phyloP scores from a whole-genome alignment of 2,888 invertebrate genomes.

The Timema cristinae region DNA sequence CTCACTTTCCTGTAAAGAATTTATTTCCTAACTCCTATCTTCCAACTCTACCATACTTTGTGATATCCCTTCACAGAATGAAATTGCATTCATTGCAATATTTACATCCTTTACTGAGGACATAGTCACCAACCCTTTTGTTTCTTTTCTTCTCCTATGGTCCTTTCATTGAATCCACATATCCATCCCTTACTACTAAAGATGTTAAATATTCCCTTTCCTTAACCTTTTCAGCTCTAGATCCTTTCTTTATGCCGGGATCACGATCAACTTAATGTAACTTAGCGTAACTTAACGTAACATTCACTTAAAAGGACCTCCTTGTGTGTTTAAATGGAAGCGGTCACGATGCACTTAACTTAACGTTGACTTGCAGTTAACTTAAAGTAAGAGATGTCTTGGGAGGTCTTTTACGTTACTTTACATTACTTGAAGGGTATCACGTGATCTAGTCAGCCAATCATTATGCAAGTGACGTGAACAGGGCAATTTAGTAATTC shows the following conservation, averaged over 20 bases:
- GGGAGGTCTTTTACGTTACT: too few species aligned
- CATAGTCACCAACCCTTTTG: neutral
- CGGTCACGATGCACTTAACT: too few species aligned
- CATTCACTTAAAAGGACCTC: too few species aligned
- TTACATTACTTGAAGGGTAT: too few species aligned
- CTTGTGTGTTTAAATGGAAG: too few species aligned
- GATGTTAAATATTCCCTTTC: neutral
- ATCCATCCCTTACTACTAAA: neutral
- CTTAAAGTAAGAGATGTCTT: too few species aligned
- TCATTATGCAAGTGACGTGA: too few species aligned
- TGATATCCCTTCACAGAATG: neutral
- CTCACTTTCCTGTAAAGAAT: neutral
- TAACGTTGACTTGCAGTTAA: too few species aligned
- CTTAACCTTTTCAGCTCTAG: neutral
- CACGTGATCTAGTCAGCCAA: too few species aligned
- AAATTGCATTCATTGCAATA: slow-evolving; percentile 2
- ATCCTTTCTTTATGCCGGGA: slow-evolving; percentile 8
- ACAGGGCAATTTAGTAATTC: too few species aligned
- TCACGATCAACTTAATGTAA: too few species aligned
- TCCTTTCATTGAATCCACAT: neutral
- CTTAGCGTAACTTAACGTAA: too few species aligned
- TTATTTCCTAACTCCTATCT: neutral
- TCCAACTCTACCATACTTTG: neutral
- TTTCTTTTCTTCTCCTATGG: neutral
- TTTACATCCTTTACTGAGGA: neutral